Base-by-base conservation (phyloP, 2,888 invertebrate species). In the Dolichopus griseipennis region DNA sequence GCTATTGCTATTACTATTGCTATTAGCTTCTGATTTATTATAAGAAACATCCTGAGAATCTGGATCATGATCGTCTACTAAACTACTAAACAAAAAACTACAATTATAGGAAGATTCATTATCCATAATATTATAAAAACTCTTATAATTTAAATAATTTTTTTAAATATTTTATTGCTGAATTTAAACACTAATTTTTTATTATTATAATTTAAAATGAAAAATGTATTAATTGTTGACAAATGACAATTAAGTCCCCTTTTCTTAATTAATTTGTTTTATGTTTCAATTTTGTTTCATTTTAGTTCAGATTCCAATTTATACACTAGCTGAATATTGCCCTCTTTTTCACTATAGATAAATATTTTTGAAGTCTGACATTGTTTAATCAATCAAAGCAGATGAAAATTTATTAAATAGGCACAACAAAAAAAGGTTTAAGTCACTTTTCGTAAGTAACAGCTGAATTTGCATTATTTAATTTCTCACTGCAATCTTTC, bases 51-150 rank as follows among this genome's bases (percentile, higher is more conserved):
- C 52, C 18, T 52, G 52, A 52, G 52, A 52, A 52, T 52, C 52
- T 52, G 52, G 52, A 52, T 52, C 52, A n/a, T 52, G 52, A 52
- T 52, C 52, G 52, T 52, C 52, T 52, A 52, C 52, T 52, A 52
- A 52, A 52, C 52, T 52, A 52, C 52, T 52, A n/a, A 52, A 52
- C 52, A 52, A 52, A 52, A 52, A 52, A 52, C 52, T 52, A 52
- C 52, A 18, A 52, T 52, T 52, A 52, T 52, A 52, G 52, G 52
- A 52, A 52, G 52, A 52, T 52, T 52, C 52, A 52, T 52, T 52
- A 52, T 52, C 52, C 52, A 52, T 52, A 52, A 52, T 52, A 52
- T 52, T 52, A 52, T n/a, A 52, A 52, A 43, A 52, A 52, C 52
- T 52, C 6, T 18, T 52, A 18, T 41, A 41, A 27, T 41, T 5